A percentile compares a stretch with the other conserved stretches of the same genome.
Evolutionary conservation across 2,113 vertebrate species (phyloP).

Genomic region (Callaeas wilsoni): DNA sequence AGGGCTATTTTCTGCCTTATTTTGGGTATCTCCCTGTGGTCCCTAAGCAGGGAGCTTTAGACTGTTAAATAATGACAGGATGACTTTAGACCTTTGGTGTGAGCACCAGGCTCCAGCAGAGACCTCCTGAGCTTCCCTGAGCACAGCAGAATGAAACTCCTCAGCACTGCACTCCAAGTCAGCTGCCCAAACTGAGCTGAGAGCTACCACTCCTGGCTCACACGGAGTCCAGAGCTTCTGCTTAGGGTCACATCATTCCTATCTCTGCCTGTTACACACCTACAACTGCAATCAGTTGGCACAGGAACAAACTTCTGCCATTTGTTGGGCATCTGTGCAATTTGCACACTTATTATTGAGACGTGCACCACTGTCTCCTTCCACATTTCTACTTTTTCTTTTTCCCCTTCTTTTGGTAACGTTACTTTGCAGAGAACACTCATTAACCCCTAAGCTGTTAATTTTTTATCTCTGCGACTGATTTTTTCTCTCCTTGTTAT

Average conservation of each 20-base stretch:
- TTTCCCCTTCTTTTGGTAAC: neutral
- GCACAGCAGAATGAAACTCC: neutral
- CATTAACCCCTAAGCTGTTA: neutral
- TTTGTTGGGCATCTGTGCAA: neutral
- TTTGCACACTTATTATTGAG: rapidly evolving
- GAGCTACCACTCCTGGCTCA: neutral
- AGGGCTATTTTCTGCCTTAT: neutral
- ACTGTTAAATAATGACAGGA: neutral
- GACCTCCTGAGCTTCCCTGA: neutral
- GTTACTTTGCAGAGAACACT: neutral
- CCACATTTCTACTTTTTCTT: neutral
- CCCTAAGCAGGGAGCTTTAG: neutral
- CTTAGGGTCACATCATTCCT: neutral
- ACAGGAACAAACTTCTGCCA: rapidly evolving
- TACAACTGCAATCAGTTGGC: neutral
- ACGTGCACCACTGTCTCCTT: neutral
- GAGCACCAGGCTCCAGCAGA: neutral
- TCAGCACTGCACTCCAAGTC: neutral
- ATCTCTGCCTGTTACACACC: neutral
- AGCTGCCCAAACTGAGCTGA: neutral
- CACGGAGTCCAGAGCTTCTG: neutral
- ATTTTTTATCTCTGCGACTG: neutral
- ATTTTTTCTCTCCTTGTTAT: neutral
- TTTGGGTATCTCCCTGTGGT: neutral
- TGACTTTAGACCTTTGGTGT: neutral